phyloP scores from a whole-genome alignment of 2,113 vertebrate species.

The Suricata suricatta region DNA sequence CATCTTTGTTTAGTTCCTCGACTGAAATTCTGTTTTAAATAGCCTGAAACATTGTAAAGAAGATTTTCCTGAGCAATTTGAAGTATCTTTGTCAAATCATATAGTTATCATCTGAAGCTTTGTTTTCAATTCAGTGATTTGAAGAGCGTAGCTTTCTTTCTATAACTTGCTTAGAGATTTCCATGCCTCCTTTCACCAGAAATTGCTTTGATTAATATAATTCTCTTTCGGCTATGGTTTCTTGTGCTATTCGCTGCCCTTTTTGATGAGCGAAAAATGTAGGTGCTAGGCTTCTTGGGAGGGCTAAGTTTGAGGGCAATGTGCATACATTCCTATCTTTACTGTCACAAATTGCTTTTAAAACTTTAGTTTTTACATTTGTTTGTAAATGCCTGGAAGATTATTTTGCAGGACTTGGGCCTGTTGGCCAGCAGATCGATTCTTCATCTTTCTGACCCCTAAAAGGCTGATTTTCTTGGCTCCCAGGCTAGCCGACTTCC shows the following conservation, averaged over 20 bases:
- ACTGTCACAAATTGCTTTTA: conserved; percentile 18
- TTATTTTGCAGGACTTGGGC: not conserved
- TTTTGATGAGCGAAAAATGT: conserved; percentile 70
- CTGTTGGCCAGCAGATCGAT: not conserved
- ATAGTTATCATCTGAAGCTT: conserved; percentile 71
- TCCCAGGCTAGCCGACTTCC: not conserved
- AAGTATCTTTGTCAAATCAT: conserved; percentile 75
- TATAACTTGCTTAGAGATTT: conserved; percentile 73
- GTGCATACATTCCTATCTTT: not conserved
- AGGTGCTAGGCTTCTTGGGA: conserved; percentile 66
- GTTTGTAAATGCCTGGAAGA: conserved; percentile 9
- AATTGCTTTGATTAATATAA: conserved; percentile 80
- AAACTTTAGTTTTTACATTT: conserved; percentile 29
- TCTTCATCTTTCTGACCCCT: not conserved
- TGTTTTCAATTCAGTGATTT: conserved; percentile 50
- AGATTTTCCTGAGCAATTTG: conserved; percentile 71
- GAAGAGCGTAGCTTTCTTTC: conserved; percentile 70
- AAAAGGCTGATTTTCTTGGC: not conserved
- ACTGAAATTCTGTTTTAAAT: conserved; percentile 76
- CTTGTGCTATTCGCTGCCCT: conserved; percentile 59
- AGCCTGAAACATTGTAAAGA: conserved; percentile 68
- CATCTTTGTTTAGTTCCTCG: conserved; percentile 74
- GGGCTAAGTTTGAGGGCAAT: conserved; percentile 49
- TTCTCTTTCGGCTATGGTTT: conserved; percentile 73
- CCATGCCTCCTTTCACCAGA: conserved; percentile 73